phyloP scores from a whole-genome alignment of 1,140 invertebrate species.

The Teleopsis dalmanni region DNA sequence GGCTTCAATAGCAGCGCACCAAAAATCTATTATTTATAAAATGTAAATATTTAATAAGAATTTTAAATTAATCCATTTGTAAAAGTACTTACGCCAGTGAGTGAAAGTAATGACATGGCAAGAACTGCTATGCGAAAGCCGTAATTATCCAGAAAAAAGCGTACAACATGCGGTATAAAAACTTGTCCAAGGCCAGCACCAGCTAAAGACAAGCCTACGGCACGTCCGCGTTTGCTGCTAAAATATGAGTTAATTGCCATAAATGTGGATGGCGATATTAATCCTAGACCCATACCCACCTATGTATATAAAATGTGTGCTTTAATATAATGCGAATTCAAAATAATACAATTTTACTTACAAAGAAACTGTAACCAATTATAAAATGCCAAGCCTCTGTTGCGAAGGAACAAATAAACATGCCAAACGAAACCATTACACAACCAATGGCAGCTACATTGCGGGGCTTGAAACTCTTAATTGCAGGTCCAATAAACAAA shows the following conservation, averaged over 20 bases:
- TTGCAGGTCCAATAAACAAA: constrained; percentile 56
- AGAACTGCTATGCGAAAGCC: constrained; percentile 52
- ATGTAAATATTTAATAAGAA: neutral
- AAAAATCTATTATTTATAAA: constrained; percentile 26
- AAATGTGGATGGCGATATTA: constrained; percentile 60
- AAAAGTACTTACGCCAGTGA: constrained; percentile 49
- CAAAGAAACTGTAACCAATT: constrained; percentile 58
- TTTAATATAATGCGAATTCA: neutral
- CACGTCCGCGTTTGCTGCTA: constrained; percentile 54
- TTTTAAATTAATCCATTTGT: constrained; percentile 1
- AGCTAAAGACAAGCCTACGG: constrained; percentile 61
- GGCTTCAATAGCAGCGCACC: constrained; percentile 34
- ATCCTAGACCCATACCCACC: constrained; percentile 54
- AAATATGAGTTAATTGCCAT: constrained; percentile 68
- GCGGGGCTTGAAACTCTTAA: constrained; percentile 56
- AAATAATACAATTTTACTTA: constrained; percentile 13
- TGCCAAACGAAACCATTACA: constrained; percentile 51
- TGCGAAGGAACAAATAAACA: constrained; percentile 56
- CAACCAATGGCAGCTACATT: constrained; percentile 56
- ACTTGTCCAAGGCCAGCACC: constrained; percentile 66
- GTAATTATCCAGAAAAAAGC: constrained; percentile 51
- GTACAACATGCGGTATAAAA: constrained; percentile 61
- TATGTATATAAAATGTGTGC: constrained; percentile 43
- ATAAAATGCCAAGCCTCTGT: constrained; percentile 57
- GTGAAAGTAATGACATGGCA: constrained; percentile 53